phyloP scores from a whole-genome alignment of 2,888 invertebrate species.

The Eupithecia subumbrata region DNA sequence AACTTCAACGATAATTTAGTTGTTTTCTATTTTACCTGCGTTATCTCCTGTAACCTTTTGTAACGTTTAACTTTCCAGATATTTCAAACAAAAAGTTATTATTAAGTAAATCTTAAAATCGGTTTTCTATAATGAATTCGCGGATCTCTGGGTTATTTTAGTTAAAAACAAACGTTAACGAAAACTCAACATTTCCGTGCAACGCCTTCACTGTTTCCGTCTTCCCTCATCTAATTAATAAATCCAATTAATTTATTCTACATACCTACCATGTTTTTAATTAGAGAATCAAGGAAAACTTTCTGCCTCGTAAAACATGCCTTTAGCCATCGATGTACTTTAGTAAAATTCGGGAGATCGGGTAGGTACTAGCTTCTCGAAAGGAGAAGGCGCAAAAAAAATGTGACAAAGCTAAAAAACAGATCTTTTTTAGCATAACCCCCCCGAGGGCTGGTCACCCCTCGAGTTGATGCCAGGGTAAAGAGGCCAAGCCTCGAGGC shows the following conservation, averaged over 20 bases:
- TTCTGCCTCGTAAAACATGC: background rate
- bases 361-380: too few relatives aligned
- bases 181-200: background rate
- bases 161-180: background rate
- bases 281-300: background rate
- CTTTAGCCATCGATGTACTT: background rate
- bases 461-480: too few relatives aligned
- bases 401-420: too few relatives aligned
- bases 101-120: background rate
- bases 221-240: constrained; percentile 1
- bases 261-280: constrained; percentile 2
- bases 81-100: background rate
- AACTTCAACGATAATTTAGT: too few relatives aligned
- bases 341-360: too few relatives aligned
- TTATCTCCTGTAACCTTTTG: too few relatives aligned
- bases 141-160: background rate
- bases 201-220: background rate
- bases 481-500: too few relatives aligned
- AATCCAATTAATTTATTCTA: constrained; percentile 1
- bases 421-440: too few relatives aligned
- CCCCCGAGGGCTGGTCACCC: too few relatives aligned
- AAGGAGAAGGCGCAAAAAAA: too few relatives aligned
- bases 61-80: too few relatives aligned
- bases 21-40: too few relatives aligned
- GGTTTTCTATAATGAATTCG: background rate